A percentile compares a stretch with the other conserved stretches of the same genome.
phyloP scores from a whole-genome alignment of 1,140 invertebrate species.

The Halesus radiatus region DNA sequence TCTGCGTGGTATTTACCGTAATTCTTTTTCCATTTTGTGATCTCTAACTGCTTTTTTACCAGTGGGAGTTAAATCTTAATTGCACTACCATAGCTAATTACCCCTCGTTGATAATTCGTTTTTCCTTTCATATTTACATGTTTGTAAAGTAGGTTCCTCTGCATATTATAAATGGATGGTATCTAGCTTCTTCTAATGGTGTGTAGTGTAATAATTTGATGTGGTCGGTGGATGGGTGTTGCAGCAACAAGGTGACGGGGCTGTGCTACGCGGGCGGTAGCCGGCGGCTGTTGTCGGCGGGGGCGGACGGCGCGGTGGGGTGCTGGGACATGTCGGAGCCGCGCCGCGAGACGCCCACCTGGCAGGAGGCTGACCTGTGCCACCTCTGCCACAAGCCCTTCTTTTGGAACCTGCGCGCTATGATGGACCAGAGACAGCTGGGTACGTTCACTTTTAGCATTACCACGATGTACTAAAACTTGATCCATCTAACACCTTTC shows the following conservation, averaged over 20 bases:
- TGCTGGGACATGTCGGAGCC: slow-evolving; percentile 91
- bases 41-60: too few species aligned
- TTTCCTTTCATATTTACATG: too few species aligned
- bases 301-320: slow-evolving; percentile 93
- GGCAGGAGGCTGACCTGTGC: slow-evolving; percentile 94
- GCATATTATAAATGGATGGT: too few species aligned
- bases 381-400: slow-evolving; percentile 94
- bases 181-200: too few species aligned
- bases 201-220: too few species aligned
- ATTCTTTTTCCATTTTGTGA: too few species aligned
- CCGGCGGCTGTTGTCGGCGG: slow-evolving; percentile 90
- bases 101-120: too few species aligned
- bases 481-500: too few species aligned
- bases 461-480: neutral
- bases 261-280: slow-evolving; percentile 85
- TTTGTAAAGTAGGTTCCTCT: too few species aligned
- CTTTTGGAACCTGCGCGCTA: slow-evolving; percentile 98
- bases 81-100: too few species aligned
- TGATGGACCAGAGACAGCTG: slow-evolving; percentile 97
- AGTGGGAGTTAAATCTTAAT: too few species aligned
- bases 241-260: slow-evolving; percentile 83
- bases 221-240: neutral
- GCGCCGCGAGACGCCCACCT: slow-evolving; percentile 92
- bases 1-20: too few species aligned
- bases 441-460: slow-evolving; percentile 70